A percentile compares a stretch with the other conserved stretches of the same genome.
These are phyloP conservation scores for Lepidocolaptes lacrymiger DNA, from an alignment of 2,797 vertebrate genomes.

Conservation along the genomic window DNA sequence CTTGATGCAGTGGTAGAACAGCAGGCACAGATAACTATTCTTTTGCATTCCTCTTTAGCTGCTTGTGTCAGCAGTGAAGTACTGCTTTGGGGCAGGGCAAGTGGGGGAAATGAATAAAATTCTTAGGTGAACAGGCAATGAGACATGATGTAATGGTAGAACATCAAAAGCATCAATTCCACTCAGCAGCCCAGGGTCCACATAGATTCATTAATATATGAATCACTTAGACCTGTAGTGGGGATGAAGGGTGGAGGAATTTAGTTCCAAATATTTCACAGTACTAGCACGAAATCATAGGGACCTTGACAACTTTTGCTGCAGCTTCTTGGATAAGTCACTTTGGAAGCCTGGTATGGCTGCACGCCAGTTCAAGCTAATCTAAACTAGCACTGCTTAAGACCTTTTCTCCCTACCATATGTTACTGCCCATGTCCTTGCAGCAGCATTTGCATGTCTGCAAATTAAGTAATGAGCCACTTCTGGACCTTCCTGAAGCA, in stretches of 20 bases:
- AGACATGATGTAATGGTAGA: neutral
- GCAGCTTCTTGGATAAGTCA: neutral
- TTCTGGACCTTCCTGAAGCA: neutral
- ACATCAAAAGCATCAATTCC: neutral
- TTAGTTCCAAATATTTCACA: neutral
- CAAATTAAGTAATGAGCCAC: neutral
- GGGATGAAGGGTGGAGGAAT: neutral
- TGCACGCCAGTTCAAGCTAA: neutral
- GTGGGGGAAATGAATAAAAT: neutral
- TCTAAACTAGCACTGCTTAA: neutral
- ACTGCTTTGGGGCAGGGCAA: neutral
- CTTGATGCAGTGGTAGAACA: neutral
- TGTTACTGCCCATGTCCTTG: conserved; percentile 3
- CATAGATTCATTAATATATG: neutral
- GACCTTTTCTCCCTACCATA: neutral
- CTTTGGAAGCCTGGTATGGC: neutral
- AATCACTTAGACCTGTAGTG: neutral
- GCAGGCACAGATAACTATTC: neutral
- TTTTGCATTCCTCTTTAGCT: neutral
- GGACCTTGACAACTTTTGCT: neutral
- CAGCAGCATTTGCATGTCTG: neutral
- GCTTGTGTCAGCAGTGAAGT: neutral
- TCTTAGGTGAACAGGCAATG: neutral
- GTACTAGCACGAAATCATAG: neutral
- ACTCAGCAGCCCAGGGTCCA: neutral